These are phyloP conservation scores for Malurus elegans DNA, from an alignment of 2,113 vertebrate species.

Conservation along the genomic window DNA sequence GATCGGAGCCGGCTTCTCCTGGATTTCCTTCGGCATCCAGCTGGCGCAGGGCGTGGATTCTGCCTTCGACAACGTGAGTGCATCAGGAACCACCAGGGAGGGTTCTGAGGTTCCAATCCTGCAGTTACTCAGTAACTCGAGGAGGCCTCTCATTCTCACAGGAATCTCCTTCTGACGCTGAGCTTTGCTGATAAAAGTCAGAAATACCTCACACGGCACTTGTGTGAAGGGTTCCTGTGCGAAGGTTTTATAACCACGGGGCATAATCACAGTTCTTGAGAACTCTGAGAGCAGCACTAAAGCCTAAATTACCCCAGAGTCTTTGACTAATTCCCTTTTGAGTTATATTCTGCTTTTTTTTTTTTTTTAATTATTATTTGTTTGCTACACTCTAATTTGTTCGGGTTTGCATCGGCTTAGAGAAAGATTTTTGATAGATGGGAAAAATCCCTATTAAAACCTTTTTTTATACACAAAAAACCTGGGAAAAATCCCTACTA, in stretches of 20 bases:
- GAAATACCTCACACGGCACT: neutral
- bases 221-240: neutral
- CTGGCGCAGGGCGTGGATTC: neutral
- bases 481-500: neutral
- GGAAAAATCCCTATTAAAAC: neutral
- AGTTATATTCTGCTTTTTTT: neutral
- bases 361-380: neutral
- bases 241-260: neutral
- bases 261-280: neutral
- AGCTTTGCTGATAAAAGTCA: neutral
- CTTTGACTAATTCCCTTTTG: neutral
- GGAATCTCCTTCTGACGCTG: neutral
- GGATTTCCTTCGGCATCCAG: conserved; percentile 77
- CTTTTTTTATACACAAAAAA: neutral
- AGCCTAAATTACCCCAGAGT: neutral
- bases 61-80: conserved; percentile 74
- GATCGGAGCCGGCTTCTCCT: conserved; percentile 77
- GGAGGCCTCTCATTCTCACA: neutral
- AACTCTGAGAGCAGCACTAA: neutral
- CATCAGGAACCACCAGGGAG: neutral
- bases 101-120: too few relatives aligned
- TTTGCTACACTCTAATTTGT: neutral
- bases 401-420: neutral
- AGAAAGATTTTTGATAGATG: neutral
- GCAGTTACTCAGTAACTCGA: conserved; percentile 12